Base-by-base conservation (phyloP, 2,888 invertebrate species). In the Acheta domesticus region DNA sequence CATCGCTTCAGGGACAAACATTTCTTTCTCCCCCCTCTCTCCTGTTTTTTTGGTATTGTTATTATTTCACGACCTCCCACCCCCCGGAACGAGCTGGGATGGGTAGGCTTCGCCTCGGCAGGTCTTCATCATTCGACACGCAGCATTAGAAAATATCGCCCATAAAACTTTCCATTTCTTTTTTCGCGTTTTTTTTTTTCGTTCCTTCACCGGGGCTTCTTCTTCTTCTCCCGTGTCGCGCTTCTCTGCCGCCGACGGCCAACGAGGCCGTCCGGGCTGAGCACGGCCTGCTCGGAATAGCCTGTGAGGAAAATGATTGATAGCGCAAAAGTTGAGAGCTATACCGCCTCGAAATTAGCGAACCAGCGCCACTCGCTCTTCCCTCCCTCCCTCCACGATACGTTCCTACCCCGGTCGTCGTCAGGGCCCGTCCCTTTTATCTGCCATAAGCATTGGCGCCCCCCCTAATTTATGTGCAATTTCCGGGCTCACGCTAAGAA, bases 1-100 rank as follows among this genome's bases (percentile, higher is more conserved):
- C 62, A 62, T 62, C 62, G 62, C 62, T 62, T 62, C 62, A 62
- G 62, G 62, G 62, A 62, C 62, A 62, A 62, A 62, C 62, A 62
- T n/a, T 62, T 62, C 16, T 62, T 36, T 36, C 36, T 36, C 36
- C 36, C 36, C 36, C 36, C 36, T 8, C 36, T 36, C 36, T 36
- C 36, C 62, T 62, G 62, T 14, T 62, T 62, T 62, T 62, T 62
- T 62, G 14, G 14, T 36, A 36, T 62, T n/a, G 14, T 62, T 62
- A 62, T 62, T 62, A 62, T 62, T 62, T 62, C 62, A 16, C 36
- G 36, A 36, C 36, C 36, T 36, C 14, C 62, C 62, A 62, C 62
- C 62, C 62, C 14, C 14, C 5, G 62, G n/a, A 62, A 62, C n/a
- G 62, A 62, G 36, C 8, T 36, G 36, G 36, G 36, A 36, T 36